Base-by-base conservation (phyloP, 2,888 invertebrate species). In the Abrostola triplasia region DNA sequence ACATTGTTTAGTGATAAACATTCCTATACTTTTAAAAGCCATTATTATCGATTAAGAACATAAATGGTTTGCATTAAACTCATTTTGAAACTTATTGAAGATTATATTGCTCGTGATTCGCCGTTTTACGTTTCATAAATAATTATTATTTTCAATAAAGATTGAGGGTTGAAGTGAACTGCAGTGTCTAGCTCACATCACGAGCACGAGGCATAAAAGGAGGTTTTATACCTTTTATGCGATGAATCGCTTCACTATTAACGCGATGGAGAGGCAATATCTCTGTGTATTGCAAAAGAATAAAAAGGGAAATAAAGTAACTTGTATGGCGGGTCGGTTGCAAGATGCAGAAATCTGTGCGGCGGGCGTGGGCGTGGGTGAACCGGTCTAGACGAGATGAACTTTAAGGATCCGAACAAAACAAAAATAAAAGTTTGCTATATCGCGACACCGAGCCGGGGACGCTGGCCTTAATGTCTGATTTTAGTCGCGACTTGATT, bases 321-420 rank as follows among this genome's bases (percentile, higher is more conserved):
- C 90, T 92, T 89, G 93, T 91, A 90, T 88, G 92, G 92, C 89
- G 88, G 88, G 92, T 89, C 84, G 89, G 91, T 90, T 91, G 91
- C 92, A 90, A 92, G 93, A 93, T 93, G 94, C 93, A 93, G 93
- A 93, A 94, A 94, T 94, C 94, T 92, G 92, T 92, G 91, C 92
- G 89, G 84, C 85, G 87, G 84, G 79, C 85, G 87, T 90, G 89
- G 89, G 89, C 85, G 92, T 92, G 88, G 88, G 90, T 87, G 89
- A 92, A 94, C 94, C 94, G 94, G 94, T 94, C 93, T 91, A 92
- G 92, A 93, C 92, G 83, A 90, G 92, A 90, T 93, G 93, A 93
- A 93, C 94, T 93, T 93, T 92, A 92, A 91, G 90, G 88, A 90
- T 90, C 90, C 82, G 84, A 24, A 87, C 88, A 86, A 92, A 93